These are phyloP conservation scores for Diogma glabrata DNA, from an alignment of 2,888 invertebrate species.

Conservation along the genomic window DNA sequence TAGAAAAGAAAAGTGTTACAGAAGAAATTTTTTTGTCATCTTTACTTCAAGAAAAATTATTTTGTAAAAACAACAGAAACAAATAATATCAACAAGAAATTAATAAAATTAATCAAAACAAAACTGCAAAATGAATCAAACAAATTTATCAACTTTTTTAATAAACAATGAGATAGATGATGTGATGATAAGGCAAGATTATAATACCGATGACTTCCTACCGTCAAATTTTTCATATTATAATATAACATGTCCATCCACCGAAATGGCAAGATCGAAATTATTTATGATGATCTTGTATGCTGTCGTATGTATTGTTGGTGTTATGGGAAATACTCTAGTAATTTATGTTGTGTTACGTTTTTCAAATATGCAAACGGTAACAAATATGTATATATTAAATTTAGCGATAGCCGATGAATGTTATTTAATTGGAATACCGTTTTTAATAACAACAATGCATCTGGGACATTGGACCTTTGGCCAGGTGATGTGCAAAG, in stretches of 20 bases:
- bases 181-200: too few species aligned
- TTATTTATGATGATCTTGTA: conserved; percentile 54
- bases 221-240: too few species aligned
- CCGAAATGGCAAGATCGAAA: conserved; percentile 40
- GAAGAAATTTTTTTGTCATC: too few species aligned
- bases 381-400: conserved; percentile 79
- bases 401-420: conserved; percentile 80
- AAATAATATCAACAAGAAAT: too few species aligned
- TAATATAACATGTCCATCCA: conserved; percentile 39
- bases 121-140: too few species aligned
- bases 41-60: too few species aligned
- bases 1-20: too few species aligned
- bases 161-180: too few species aligned
- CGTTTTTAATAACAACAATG: conserved; percentile 72
- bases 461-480: conserved; percentile 67
- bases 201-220: too few species aligned
- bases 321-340: conserved; percentile 69
- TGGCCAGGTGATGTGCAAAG: conserved; percentile 68
- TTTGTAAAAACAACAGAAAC: too few species aligned
- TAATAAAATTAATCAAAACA: too few species aligned
- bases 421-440: conserved; percentile 73
- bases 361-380: conserved; percentile 82
- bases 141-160: too few species aligned
- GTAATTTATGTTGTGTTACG: conserved; percentile 75
- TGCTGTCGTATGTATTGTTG: conserved; percentile 67